Conservation (phyloP, 2,888 invertebrate genomes). For the Brachypalpus laphriformis region DNA sequence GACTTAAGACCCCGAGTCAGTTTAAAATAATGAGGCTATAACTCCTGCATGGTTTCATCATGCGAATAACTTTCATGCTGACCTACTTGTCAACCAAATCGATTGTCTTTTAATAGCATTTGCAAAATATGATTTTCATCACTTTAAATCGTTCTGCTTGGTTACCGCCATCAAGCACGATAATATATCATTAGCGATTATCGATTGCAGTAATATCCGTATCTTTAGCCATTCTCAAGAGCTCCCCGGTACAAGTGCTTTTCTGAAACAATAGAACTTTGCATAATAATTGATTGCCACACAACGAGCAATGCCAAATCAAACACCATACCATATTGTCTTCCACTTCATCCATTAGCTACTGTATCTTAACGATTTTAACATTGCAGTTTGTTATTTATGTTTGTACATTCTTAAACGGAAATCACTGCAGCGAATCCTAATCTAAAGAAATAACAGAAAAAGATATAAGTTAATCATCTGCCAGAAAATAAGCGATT, state of each 20-base stretch:
- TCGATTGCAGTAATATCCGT: slow-evolving; percentile 50
- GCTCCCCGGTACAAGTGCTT: slow-evolving; percentile 27
- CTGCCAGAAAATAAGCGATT: slow-evolving; percentile 45
- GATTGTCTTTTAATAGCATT: background rate
- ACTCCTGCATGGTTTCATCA: background rate
- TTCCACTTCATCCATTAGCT: slow-evolving; percentile 12
- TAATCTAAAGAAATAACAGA: slow-evolving; percentile 16
- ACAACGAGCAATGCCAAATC: slow-evolving; percentile 8
- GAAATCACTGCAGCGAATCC: slow-evolving; percentile 52
- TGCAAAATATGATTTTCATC: slow-evolving; percentile 19
- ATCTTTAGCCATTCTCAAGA: slow-evolving; percentile 14
- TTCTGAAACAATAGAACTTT: slow-evolving; percentile 64
- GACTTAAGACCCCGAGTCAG: too few relatives aligned
- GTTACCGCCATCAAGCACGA: slow-evolving; percentile 27
- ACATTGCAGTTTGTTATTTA: slow-evolving; percentile 45
- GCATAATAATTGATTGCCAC: slow-evolving; percentile 72
- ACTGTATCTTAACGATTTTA: slow-evolving; percentile 39
- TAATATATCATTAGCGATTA: slow-evolving; percentile 42
- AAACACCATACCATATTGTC: background rate
- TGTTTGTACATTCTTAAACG: slow-evolving; percentile 19
- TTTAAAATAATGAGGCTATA: too few relatives aligned
- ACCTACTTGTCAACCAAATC: slow-evolving; percentile 16
- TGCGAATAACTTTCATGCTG: background rate
- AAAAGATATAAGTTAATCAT: slow-evolving; percentile 64
- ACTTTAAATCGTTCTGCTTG: slow-evolving; percentile 40